Evolutionary conservation across 2,888 invertebrate species (phyloP), one percentile per base, ranked within the genome.

Genomic region (Hypselothyrea guttata): DNA sequence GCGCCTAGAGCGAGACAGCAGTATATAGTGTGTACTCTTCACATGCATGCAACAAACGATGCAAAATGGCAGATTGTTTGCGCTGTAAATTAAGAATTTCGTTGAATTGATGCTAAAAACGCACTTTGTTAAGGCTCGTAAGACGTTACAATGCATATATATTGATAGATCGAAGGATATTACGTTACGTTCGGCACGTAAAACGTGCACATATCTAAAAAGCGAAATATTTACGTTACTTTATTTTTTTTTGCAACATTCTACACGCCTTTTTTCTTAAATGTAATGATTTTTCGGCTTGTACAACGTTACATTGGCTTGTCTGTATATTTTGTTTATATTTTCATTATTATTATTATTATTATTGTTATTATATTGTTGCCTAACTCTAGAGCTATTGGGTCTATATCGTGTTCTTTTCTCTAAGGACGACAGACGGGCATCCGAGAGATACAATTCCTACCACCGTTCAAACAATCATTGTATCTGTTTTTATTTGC

Each of bases 61-160:
- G n/a, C n/a, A n/a, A n/a, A n/a, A n/a, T n/a, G n/a, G n/a, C n/a
- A n/a, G n/a, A n/a, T n/a, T n/a, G n/a, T n/a, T n/a, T n/a, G n/a
- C n/a, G n/a, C n/a, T n/a, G n/a, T n/a, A n/a, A n/a, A n/a, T n/a
- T n/a, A n/a, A n/a, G n/a, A n/a, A n/a, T n/a, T n/a, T n/a, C n/a
- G n/a, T n/a, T n/a, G n/a, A n/a, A n/a, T n/a, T n/a, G n/a, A n/a
- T n/a, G n/a, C n/a, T n/a, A n/a, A n/a, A n/a, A n/a, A 41, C 7
- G 4, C 7, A 46, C 4, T 77, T 22, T n/a, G 40, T 78, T 63
- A 63, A 73, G 79, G 82, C 77, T 18, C 77, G 77, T 77, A 77
- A 63, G 64, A 77, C 77, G 73, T 78, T 82, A 75, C 81, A 60
- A 22, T 46, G n/a, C n/a, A n/a, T n/a, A n/a, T 37, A 45, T 45